Evolutionary conservation across 2,888 invertebrate species (phyloP), one percentile per base, ranked within the genome.

Genomic region (Cosmopolites sordidus): DNA sequence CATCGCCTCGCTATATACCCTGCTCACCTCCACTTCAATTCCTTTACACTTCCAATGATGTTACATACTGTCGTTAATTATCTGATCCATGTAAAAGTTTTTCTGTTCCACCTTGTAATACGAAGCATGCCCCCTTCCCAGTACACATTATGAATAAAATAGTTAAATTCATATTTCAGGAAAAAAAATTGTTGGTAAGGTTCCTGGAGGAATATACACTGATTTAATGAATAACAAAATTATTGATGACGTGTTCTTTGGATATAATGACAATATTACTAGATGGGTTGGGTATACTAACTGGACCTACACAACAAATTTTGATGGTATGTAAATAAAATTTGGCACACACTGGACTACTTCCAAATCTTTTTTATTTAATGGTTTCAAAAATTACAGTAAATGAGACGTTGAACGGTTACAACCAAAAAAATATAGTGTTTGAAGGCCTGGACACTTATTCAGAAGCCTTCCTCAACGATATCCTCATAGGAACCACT

Each of bases 361-460:
- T n/a, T n/a, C n/a, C n/a, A n/a, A n/a, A n/a, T n/a, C n/a, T n/a
- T n/a, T n/a, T n/a, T n/a, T n/a, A n/a, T n/a, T n/a, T n/a, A n/a
- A n/a, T n/a, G n/a, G n/a, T n/a, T n/a, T n/a, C n/a, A n/a, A n/a
- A n/a, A n/a, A n/a, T 22, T 22, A 5, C 22, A 22, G 22, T 22
- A 8, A 22, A 22, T 8, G 22, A 22, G 22, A 22, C 22, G 22
- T 5, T 22, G 8, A 22, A 22, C 3, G 22, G 4, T 51, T 67
- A 66, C 60, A 66, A 72, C 27, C 72, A 73, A 51, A 64, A 81
- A 9, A 69, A 77, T 59, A 69, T 96, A 50, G 83, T 89, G 3
- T 84, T 92, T 52, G 82, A 92, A 63, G 96, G 96, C 1, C 71
- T 97, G 41, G 96, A 97, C 70, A 94, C 95, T 0, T 79, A 90